Base-by-base conservation (phyloP, 64 coral and sea anemone species). In the Stylophora pistillata region DNA sequence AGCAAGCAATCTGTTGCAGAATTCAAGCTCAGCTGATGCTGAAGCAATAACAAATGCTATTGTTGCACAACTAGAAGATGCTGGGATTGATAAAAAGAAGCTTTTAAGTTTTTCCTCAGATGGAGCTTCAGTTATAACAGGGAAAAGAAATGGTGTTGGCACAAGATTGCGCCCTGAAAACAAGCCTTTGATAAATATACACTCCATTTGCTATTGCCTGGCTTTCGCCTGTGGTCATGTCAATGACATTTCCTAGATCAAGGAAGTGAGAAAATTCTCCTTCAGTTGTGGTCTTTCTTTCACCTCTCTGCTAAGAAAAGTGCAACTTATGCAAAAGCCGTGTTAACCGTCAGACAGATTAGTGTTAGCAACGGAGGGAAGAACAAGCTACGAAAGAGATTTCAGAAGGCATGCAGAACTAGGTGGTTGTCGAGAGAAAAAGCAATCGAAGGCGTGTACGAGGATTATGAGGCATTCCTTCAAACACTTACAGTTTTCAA, bases 401-500 rank as follows among this genome's bases (percentile, higher is more conserved):
- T 90, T 18, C 18, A 72, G 55, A 90, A 90, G 41, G 88, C 88
- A 14, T 90, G 88, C 54, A 82, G 77, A 55, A 90, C 78, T 32
- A n/a, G 68, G 21, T 90, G 88, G 88, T 73, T 90, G 68, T 90
- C 88, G 10, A 82, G 77, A 57, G 64, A 90, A 58, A 81, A 33
- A 34, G 85, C 85, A 55, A 93, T 93, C 28, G 69, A 58, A 88
- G 85, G 75, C 41, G 91, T 88, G 17, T 88, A 69, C 82, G 77
- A 93, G 58, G 91, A 93, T 78, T 88, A n/a, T 79, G 73, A 56
- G 63, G 56, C 85, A 81, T 58, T 93, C 32, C 79, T 75, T 72
- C 60, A 73, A 20, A 58, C 75, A 26, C 72, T 87, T 2, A 93
- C 56, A 87, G 15, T 79, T 15, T 79, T 66, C 31, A 87, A 92